Evolutionary conservation across 2,797 vertebrate genomes (phyloP), one percentile per base, ranked within the genome.

Genomic region (Oreonectes daqikongensis): DNA sequence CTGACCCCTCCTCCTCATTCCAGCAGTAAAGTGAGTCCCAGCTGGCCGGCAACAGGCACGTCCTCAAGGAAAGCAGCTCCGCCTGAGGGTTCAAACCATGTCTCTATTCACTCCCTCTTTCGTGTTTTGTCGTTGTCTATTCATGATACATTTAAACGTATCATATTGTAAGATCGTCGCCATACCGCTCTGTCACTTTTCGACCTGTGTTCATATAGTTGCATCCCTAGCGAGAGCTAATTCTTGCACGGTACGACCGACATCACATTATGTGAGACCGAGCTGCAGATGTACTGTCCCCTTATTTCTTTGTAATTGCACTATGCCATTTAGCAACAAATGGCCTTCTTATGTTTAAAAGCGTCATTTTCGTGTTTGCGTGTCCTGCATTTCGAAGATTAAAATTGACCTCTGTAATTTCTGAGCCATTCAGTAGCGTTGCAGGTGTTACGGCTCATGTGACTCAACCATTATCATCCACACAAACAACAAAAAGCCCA

Each of bases 1-100:
- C 26, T 76, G 64, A 44, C 57, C 71, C 53, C 64, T 32, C 20
- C 40, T 46, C 28, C 53, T 68, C 24, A 57, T 68, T 38, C 73
- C 73, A 76, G 40, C 40, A 35, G 64, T 68, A 64, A 22, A 68
- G 64, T 86, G 83, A 78, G 81, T 88, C 83, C 82, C 79, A 83
- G 84, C 75, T 87, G 83, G 72, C 73, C 79, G 28, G 20, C 60
- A 46, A 15, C 57, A 66, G 67, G 75, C 79, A 81, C 40, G 18
- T 50, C 15, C 57, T 26, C 44, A 10, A 52, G 6, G 42, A 52
- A 15, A 38, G 5, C 61, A 10, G 22, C 71, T 46, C 18, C 1
- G 4, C 50, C 48, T 55, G 32, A 75, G 35, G 72, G 35, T 57
- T 75, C 50, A 75, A 42, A 53, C 32, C 61, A 46, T 48, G 68